phyloP scores from a whole-genome alignment of 2,888 invertebrate genomes.

The Tortricodes alternella region DNA sequence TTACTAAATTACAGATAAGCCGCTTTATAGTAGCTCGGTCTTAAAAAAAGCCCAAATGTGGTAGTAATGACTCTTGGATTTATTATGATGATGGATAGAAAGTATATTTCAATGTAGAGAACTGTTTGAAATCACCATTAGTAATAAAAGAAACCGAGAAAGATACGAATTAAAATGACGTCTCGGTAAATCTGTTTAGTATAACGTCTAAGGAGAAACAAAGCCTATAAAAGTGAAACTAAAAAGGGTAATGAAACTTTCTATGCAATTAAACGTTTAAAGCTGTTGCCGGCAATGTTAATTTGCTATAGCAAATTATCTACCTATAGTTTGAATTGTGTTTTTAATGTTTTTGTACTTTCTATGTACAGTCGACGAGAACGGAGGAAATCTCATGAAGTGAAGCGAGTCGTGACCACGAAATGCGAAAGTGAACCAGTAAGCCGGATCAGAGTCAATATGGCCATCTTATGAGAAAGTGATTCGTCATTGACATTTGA shows the following conservation, averaged over 20 bases:
- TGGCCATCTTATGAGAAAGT: constrained; percentile 47
- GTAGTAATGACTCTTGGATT: constrained; percentile 55
- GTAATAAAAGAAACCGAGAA: background rate
- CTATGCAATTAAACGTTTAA: constrained; percentile 5
- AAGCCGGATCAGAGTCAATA: constrained; percentile 47
- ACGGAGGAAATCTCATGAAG: background rate
- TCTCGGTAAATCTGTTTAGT: background rate
- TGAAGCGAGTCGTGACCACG: constrained; percentile 55
- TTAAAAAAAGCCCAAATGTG: constrained; percentile 46
- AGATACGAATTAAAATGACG: background rate
- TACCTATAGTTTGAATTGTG: background rate
- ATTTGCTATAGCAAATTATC: no score
- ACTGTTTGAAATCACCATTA: constrained; percentile 41
- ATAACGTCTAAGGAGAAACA: background rate
- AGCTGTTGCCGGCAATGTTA: no score
- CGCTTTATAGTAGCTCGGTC: constrained; percentile 51
- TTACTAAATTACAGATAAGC: constrained; percentile 48
- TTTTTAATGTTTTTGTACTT: background rate
- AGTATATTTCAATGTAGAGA: constrained; percentile 46
- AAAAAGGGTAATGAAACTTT: background rate
- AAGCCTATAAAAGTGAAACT: background rate
- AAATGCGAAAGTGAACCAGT: constrained; percentile 56
- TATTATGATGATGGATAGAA: constrained; percentile 55
- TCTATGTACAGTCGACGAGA: background rate
- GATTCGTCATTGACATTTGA: constrained; percentile 13